Base-by-base conservation (phyloP, 2,888 invertebrate species). In the Hoplodrina blanda region DNA sequence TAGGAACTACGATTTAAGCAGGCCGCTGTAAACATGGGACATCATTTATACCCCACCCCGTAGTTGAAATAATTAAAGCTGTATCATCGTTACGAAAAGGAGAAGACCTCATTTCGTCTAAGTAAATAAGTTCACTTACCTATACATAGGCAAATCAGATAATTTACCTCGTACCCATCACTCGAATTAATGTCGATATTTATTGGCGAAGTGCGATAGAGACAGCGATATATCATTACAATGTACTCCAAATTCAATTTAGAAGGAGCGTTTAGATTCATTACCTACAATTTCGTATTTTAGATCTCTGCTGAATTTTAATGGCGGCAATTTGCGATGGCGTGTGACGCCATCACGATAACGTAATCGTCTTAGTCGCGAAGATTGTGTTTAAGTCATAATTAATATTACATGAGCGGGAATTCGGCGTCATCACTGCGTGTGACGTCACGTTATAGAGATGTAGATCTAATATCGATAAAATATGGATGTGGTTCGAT, bases 241-340 rank as follows among this genome's bases (percentile, higher is more conserved):
- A 80, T 84, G 84, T 87, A 86, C 82, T 84, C 63, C 73, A 85
- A 89, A 89, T 87, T 87, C 85, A 86, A 88, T 89, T 87, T 85
- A 83, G 79, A 76, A 78, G 82, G 78, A 82, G 80, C 85, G 80
- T 80, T 85, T 82, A 87, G 84, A 87, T 88, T 88, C 89, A 89
- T 89, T 88, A 85, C 88, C 78, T 74, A 87, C 90, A 90, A 91
- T 91, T 91, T 89, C 86, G 86, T 89, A 88, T 91, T 90, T 87
- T 83, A 88, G 87, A 89, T 86, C 87, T 85, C 81, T 85, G 86
- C 85, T 86, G 87, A 90, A 91, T 90, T 88, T 90, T 92, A 92
- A 93, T 92, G 91, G 88, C 82, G 87, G 87, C 91, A 91, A 92
- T 93, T 93, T 90, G 90, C 87, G 88, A 86, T 86, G 87, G 80